phyloP scores from a whole-genome alignment of 2,888 invertebrate species.

The Apodemia zela region DNA sequence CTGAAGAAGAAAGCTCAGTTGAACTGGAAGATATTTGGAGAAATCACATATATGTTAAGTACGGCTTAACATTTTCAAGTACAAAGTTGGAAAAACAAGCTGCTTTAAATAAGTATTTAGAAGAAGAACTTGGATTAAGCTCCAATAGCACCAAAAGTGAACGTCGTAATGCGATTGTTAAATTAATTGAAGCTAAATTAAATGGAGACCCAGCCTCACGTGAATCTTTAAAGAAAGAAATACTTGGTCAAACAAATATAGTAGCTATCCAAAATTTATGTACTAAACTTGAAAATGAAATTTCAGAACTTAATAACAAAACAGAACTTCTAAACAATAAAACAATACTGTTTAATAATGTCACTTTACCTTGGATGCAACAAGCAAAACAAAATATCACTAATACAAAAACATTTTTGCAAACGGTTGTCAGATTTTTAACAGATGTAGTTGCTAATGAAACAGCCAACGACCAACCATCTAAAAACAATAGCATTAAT shows the following conservation, averaged over 20 bases:
- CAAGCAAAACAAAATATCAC: slow-evolving; percentile 5
- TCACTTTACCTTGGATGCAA: slow-evolving; percentile 33
- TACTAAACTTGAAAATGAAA: slow-evolving; percentile 50
- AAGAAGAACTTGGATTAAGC: slow-evolving; percentile 56
- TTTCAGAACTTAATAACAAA: slow-evolving; percentile 60
- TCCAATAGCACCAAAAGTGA: slow-evolving; percentile 59
- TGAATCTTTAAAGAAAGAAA: slow-evolving; percentile 48
- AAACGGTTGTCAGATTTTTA: slow-evolving; percentile 10
- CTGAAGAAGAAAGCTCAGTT: slow-evolving; percentile 46
- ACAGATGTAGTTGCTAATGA: slow-evolving; percentile 2
- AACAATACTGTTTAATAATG: slow-evolving; percentile 51
- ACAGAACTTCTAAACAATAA: slow-evolving; percentile 54
- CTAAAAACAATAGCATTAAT: neutral
- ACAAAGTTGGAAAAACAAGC: slow-evolving; percentile 52
- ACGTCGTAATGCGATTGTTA: slow-evolving; percentile 58
- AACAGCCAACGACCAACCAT: neutral
- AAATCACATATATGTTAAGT: slow-evolving; percentile 56
- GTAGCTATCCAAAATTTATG: slow-evolving; percentile 51
- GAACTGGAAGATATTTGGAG: slow-evolving; percentile 68
- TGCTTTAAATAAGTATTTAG: slow-evolving; percentile 51
- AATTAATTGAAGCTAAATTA: slow-evolving; percentile 51
- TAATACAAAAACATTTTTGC: neutral
- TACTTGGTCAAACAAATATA: slow-evolving; percentile 53
- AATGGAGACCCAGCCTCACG: slow-evolving; percentile 42
- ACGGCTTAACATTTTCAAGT: slow-evolving; percentile 51